These are phyloP conservation scores for Setipinna tenuifilis DNA, from an alignment of 2,797 vertebrate genomes.

Conservation along the genomic window DNA sequence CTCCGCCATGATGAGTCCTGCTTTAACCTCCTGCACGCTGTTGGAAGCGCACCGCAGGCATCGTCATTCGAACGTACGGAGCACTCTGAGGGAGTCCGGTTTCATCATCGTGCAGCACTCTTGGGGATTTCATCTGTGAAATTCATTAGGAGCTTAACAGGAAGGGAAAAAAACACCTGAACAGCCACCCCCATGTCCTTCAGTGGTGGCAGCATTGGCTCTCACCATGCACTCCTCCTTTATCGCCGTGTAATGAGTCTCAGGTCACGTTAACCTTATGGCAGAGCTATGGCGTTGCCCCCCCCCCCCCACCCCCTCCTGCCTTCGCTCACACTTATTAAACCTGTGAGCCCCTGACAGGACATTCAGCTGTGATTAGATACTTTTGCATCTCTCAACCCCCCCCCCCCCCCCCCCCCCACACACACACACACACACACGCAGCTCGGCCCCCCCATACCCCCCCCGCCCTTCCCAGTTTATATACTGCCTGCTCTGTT, in stretches of 20 bases:
- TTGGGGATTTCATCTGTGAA: neutral
- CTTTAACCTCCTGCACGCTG: neutral
- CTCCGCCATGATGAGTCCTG: neutral
- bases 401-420: conserved; percentile 37
- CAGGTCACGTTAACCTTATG: conserved; percentile 57
- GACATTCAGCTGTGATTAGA: conserved; percentile 44
- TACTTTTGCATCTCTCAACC: conserved; percentile 32
- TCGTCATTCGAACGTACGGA: neutral
- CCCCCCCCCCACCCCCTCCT: conserved; percentile 57
- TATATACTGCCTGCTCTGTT: conserved; percentile 39
- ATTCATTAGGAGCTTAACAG: neutral
- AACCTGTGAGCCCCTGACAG: conserved; percentile 30
- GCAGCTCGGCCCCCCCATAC: conserved; percentile 36
- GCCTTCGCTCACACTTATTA: conserved; percentile 57
- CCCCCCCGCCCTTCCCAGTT: conserved; percentile 34
- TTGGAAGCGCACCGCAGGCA: neutral
- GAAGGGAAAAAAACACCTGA: neutral
- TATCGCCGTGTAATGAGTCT: neutral
- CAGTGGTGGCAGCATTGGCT: neutral
- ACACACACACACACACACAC: too few relatives aligned
- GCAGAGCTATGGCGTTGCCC: conserved; percentile 59
- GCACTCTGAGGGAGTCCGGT: neutral
- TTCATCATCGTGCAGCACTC: neutral
- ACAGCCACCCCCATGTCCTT: neutral
- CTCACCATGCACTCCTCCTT: neutral